phyloP scores from a whole-genome alignment of 23 tunicate species.

The Halocynthia roretzi region DNA sequence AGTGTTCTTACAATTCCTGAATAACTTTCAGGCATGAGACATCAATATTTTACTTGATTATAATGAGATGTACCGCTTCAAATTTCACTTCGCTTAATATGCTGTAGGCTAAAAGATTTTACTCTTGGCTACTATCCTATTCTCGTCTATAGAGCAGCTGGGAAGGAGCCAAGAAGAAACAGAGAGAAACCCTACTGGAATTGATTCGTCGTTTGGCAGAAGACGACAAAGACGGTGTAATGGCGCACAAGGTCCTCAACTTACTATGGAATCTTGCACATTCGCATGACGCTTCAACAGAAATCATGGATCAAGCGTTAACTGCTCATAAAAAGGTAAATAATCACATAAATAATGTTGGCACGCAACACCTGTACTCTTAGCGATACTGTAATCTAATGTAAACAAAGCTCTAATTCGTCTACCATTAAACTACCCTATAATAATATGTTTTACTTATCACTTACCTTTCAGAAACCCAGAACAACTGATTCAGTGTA shows the following conservation, averaged over 20 bases:
- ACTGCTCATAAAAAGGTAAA: slow-evolving; percentile 25
- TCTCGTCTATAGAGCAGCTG: slow-evolving; percentile 8
- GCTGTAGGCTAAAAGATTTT: background rate
- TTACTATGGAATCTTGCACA: slow-evolving; percentile 34
- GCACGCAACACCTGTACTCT: no score
- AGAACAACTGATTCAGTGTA: no score
- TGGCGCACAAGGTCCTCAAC: slow-evolving; percentile 36
- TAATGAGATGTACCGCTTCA: background rate
- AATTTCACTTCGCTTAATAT: background rate
- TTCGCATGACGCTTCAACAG: slow-evolving; percentile 20
- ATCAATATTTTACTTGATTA: background rate
- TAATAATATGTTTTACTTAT: no score
- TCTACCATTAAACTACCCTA: no score
- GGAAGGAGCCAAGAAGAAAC: slow-evolving; percentile 35
- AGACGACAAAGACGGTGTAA: slow-evolving; percentile 38
- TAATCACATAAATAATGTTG: no score
- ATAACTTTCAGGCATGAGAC: no score
- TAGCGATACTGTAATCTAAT: no score
- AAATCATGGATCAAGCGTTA: slow-evolving; percentile 32
- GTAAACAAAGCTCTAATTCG: no score
- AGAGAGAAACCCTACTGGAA: slow-evolving; percentile 32
- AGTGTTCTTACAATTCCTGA: no score
- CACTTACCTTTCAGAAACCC: no score
- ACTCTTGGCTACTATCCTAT: background rate
- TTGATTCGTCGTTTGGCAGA: slow-evolving; percentile 29